Conservation (phyloP, 2,888 invertebrate genomes). For the Caenorhabditis wallacei region DNA sequence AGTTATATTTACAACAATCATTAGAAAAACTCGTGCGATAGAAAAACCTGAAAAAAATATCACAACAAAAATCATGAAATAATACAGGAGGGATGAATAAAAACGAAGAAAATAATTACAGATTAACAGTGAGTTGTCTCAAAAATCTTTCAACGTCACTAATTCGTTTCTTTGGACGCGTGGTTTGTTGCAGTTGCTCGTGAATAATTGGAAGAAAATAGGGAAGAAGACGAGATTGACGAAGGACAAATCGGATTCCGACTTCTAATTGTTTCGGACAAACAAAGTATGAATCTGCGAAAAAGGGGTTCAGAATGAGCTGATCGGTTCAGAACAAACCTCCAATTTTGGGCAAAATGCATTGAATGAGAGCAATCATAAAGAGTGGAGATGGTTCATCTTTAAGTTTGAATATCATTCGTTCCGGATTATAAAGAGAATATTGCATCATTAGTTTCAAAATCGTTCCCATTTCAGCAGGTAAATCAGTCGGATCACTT, state of each 20-base stretch:
- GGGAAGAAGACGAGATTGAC: constrained; percentile 48
- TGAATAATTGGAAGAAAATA: constrained; percentile 47
- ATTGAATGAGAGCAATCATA: constrained; percentile 53
- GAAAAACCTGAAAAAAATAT: background rate
- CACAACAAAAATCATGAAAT: background rate
- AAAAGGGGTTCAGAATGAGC: background rate
- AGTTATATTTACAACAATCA: background rate
- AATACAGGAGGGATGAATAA: constrained; percentile 10
- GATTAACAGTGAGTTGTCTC: constrained; percentile 4
- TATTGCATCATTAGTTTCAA: constrained; percentile 49
- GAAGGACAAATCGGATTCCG: constrained; percentile 50
- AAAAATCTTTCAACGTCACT: constrained; percentile 43
- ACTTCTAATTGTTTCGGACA: constrained; percentile 49
- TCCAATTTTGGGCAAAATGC: constrained; percentile 48
- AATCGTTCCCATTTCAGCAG: constrained; percentile 40
- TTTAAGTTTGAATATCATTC: constrained; percentile 41
- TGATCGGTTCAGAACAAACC: constrained; percentile 2
- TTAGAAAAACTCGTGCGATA: background rate
- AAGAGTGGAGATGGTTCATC: constrained; percentile 52
- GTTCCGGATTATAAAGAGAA: constrained; percentile 49
- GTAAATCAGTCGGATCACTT: constrained; percentile 24
- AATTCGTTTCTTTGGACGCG: constrained; percentile 32
- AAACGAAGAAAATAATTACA: constrained; percentile 13
- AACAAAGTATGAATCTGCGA: constrained; percentile 47
- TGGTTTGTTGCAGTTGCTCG: constrained; percentile 34